A percentile compares a stretch with the other conserved stretches of the same genome.
Conservation (phyloP, 2,797 vertebrate species). For the Salmo trutta region DNA sequence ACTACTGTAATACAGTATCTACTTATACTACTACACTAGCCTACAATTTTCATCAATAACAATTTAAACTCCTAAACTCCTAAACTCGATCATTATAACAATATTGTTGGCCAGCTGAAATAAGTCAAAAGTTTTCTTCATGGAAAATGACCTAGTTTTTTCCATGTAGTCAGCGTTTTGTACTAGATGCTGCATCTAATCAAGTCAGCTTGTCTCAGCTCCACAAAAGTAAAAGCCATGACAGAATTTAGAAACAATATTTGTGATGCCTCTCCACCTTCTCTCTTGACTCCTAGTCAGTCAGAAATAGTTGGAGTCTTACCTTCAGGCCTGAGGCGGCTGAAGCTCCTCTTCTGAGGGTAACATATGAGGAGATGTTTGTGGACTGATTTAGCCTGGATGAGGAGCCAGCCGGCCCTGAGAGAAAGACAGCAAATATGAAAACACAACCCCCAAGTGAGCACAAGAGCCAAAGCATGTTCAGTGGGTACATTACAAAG, state of each 20-base stretch:
- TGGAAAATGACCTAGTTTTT: neutral
- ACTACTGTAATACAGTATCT: too few relatives aligned
- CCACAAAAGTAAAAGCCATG: slow-evolving; percentile 7
- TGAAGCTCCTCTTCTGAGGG: slow-evolving; percentile 83
- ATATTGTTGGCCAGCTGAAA: too few relatives aligned
- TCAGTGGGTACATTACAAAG: neutral
- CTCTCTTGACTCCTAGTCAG: slow-evolving; percentile 1
- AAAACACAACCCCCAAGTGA: neutral
- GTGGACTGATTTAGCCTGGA: slow-evolving; percentile 88
- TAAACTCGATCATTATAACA: too few relatives aligned
- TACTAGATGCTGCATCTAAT: slow-evolving; percentile 17
- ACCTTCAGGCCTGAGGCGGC: slow-evolving; percentile 80
- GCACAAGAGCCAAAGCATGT: slow-evolving; percentile 13
- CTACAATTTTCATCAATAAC: too few relatives aligned
- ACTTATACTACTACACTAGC: too few relatives aligned
- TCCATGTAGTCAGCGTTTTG: slow-evolving; percentile 20
- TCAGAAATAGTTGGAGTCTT: slow-evolving; percentile 33
- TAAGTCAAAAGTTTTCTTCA: too few relatives aligned
- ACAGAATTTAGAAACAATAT: neutral
- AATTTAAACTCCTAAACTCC: too few relatives aligned
- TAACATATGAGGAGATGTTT: slow-evolving; percentile 90
- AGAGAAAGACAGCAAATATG: slow-evolving; percentile 30
- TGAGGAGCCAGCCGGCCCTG: slow-evolving; percentile 86
- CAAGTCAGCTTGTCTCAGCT: slow-evolving; percentile 10
- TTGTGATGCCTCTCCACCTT: neutral